Evolutionary conservation across 2,888 invertebrate genomes (phyloP), one percentile per base, ranked within the genome.

Genomic region (Aromia moschata): DNA sequence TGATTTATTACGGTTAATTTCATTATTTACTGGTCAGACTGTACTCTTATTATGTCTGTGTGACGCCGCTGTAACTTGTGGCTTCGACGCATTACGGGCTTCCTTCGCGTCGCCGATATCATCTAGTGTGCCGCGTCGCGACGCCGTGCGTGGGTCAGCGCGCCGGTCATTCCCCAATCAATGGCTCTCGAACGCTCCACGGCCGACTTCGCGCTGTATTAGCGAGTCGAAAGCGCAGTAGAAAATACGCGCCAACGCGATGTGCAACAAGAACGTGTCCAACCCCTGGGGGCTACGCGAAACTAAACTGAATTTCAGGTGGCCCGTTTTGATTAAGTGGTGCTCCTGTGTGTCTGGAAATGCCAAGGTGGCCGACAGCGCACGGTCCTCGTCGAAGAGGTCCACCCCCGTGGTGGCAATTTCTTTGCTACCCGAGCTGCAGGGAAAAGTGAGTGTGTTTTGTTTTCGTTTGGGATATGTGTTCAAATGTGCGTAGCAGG

Each of bases 331-430:
- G 59, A n/a, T n/a, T n/a, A 63, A 58, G 40, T 75, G 73, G 57
- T 74, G 73, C 57, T 56, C 67, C 20, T 71, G 70, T 20, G 14
- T 65, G 30, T 70, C 65, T 45, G 62, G 51, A 25, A 64, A 43
- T 9, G 46, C 62, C 14, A 71, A 69, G 61, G 60, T 71, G n/a
- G 61, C 63, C 31, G 71, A 72, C 56, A 55, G 56, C 7, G 47
- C 5, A 10, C 5, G 51, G 55, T 45, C 41, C 25, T 10, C 40
- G 10, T 40, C 60, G 9, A 69, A 64, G 38, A 60, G 15, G 14
- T 61, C 66, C 1, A 77, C 79, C 9, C 79, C 78, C 1, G 73
- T 79, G 14, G 64, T 78, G 43, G 68, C 76, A n/a, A 70, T 79
- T 45, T 75, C 75, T 9, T 53, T 75, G 41, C 68, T 77, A 17